These are phyloP conservation scores for Intellagama lesueurii DNA, from an alignment of 2,797 vertebrate species.

Conservation along the genomic window DNA sequence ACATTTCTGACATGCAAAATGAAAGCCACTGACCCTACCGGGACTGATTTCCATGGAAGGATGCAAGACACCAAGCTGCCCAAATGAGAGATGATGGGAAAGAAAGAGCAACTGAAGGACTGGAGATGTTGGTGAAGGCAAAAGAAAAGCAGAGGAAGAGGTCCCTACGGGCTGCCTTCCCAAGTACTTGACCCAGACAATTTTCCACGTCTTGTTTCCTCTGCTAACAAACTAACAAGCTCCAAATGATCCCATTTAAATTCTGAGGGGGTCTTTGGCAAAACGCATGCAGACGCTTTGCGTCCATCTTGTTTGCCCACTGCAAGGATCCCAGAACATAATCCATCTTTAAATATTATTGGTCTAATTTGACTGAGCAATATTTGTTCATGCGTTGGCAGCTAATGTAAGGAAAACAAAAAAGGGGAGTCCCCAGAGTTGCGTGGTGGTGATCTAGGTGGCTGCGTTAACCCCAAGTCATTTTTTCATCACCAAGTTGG, in stretches of 20 bases:
- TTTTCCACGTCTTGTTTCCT: neutral
- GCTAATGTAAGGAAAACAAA: conserved; percentile 38
- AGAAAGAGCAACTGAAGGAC: neutral
- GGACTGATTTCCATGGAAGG: too few species aligned
- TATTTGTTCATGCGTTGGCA: conserved; percentile 58
- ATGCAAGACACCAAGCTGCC: neutral
- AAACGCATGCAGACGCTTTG: conserved; percentile 48
- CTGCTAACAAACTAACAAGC: conserved; percentile 62
- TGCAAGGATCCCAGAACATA: conserved; percentile 64
- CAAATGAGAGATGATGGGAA: neutral
- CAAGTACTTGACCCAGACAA: conserved; percentile 6
- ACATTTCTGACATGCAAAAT: neutral
- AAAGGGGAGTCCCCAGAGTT: conserved; percentile 10
- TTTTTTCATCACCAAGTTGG: neutral
- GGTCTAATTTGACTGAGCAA: conserved; percentile 66
- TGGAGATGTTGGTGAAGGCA: neutral
- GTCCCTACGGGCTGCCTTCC: conserved; percentile 23
- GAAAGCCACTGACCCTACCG: neutral
- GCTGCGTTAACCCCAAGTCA: conserved; percentile 46
- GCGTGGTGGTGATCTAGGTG: conserved; percentile 13
- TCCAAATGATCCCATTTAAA: conserved; percentile 59
- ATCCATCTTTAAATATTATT: conserved; percentile 70
- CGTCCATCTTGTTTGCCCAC: conserved; percentile 58
- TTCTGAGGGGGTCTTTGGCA: conserved; percentile 52
- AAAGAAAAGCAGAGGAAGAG: conserved; percentile 14